Conservation (phyloP, 2,888 invertebrate species). For the Panopea generosa region DNA sequence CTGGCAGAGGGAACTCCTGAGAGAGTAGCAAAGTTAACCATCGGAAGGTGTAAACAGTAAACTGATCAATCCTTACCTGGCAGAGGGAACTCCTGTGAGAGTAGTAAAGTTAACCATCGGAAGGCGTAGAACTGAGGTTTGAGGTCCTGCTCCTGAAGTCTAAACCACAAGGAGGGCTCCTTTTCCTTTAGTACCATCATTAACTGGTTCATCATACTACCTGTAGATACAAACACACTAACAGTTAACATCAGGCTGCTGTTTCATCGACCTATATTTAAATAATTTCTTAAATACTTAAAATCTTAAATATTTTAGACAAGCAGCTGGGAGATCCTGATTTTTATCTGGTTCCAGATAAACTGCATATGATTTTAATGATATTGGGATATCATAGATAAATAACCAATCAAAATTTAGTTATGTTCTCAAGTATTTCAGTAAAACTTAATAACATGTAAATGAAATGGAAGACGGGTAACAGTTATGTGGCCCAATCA, state of each 20-base stretch:
- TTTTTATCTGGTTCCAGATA: too few species aligned
- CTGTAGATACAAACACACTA: too few species aligned
- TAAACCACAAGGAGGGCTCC: constrained; percentile 92
- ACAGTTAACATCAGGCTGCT: too few species aligned
- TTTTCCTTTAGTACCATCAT: constrained; percentile 91
- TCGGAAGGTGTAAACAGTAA: neutral
- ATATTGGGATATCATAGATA: too few species aligned
- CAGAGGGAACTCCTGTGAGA: constrained; percentile 98
- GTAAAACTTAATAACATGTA: too few species aligned
- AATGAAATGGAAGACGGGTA: too few species aligned
- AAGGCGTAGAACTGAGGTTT: constrained; percentile 98
- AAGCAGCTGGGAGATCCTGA: constrained; percentile 2
- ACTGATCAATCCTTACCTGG: constrained; percentile 87
- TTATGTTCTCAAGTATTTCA: too few species aligned
- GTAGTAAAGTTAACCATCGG: constrained; percentile 97
- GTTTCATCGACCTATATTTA: neutral
- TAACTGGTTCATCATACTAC: constrained; percentile 92
- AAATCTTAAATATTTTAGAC: too few species aligned
- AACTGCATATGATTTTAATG: too few species aligned
- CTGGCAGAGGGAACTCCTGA: too few species aligned
- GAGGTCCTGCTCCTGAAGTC: constrained; percentile 93
- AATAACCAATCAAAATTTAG: too few species aligned
- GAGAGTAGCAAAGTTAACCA: neutral
- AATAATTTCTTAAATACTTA: neutral
- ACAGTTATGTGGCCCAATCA: too few species aligned